phyloP scores from a whole-genome alignment of 2,113 vertebrate species.

The Lethenteron camtschaticum region DNA sequence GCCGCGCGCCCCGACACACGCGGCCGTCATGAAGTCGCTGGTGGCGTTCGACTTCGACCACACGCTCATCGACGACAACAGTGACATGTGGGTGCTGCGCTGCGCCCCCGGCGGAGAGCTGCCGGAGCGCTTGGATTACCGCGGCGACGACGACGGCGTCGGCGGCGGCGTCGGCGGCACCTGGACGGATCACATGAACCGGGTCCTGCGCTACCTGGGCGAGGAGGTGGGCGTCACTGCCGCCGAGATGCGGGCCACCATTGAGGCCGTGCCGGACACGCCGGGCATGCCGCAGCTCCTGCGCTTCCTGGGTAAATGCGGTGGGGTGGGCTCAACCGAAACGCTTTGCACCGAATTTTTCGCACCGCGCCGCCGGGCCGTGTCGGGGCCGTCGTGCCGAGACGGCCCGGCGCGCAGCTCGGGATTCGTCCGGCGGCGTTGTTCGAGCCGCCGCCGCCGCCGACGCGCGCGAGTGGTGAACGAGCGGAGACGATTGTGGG shows the following conservation, averaged over 20 bases:
- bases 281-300: conserved; percentile 59
- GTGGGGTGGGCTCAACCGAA: conserved; percentile 13
- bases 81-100: conserved; percentile 73
- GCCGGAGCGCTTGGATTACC: too few relatives aligned
- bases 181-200: conserved; percentile 89
- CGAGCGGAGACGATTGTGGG: too few relatives aligned
- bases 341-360: too few relatives aligned
- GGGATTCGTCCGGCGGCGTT: too few relatives aligned
- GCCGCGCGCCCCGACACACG: background rate
- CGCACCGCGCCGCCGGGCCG: too few relatives aligned
- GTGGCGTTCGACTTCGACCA: conserved; percentile 94
- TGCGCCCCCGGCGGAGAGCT: conserved; percentile 32
- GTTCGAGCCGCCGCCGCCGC: too few relatives aligned
- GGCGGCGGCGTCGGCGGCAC: too few relatives aligned
- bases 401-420: too few relatives aligned
- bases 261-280: conserved; percentile 64
- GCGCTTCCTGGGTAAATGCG: conserved; percentile 45
- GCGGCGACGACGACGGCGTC: too few relatives aligned
- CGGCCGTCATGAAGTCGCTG: conserved; percentile 46
- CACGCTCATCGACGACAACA: conserved; percentile 79
- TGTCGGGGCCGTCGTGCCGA: too few relatives aligned
- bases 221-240: conserved; percentile 39
- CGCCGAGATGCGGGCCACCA: conserved; percentile 37
- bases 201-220: conserved; percentile 60
- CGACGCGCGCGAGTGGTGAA: too few relatives aligned